Evolutionary conservation across 2,797 vertebrate species (phyloP).

Genomic region (Enteromius unitaeniatus): DNA sequence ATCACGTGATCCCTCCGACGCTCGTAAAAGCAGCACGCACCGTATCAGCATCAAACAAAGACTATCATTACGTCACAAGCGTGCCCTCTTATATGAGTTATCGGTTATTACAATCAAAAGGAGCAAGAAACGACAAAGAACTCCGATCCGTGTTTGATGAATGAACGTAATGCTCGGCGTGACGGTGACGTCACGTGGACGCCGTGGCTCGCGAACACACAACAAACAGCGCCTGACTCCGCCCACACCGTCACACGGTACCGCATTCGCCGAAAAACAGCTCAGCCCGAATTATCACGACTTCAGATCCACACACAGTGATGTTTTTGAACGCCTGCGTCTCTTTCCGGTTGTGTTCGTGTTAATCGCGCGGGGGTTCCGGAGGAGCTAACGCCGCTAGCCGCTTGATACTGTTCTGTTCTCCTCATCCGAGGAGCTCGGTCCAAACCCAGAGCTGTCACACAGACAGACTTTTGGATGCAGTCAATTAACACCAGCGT

Average conservation of each 20-base stretch:
- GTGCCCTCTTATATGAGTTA: no score
- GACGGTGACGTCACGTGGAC: constrained; percentile 34
- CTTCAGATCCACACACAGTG: not conserved
- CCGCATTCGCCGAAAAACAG: not conserved
- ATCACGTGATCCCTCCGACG: constrained; percentile 27
- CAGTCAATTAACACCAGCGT: constrained; percentile 49
- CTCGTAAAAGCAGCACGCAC: not conserved
- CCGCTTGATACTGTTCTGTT: constrained; percentile 46
- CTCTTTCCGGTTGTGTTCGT: not conserved
- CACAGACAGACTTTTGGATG: constrained; percentile 56
- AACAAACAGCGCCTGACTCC: constrained; percentile 39
- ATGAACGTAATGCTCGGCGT: constrained; percentile 10
- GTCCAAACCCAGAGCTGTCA: constrained; percentile 31
- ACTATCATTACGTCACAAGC: not conserved
- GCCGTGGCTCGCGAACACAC: constrained; percentile 21
- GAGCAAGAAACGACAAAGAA: not conserved
- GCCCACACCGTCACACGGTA: constrained; percentile 23
- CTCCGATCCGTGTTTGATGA: not conserved
- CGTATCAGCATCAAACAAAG: not conserved
- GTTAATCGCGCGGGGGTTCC: not conserved
- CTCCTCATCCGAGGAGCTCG: constrained; percentile 47
- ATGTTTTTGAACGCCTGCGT: constrained; percentile 10
- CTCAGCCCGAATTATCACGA: not conserved
- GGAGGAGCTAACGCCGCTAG: constrained; percentile 36
- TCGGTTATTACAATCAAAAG: not conserved